Evolutionary conservation across 2,888 invertebrate genomes (phyloP), one percentile per base, ranked within the genome.

Genomic region (Endotricha flammealis): DNA sequence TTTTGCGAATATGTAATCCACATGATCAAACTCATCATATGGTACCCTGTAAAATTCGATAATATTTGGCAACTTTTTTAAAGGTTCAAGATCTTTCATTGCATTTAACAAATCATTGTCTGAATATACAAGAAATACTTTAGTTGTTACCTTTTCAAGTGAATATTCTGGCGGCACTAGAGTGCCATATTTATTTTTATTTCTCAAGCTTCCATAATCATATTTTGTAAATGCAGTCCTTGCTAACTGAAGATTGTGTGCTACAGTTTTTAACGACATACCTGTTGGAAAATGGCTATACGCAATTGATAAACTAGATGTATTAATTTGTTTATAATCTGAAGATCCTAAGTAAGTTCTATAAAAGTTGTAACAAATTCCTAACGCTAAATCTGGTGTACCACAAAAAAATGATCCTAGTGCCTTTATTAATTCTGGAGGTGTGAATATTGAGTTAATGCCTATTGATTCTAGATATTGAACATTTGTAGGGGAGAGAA

Each of bases 181-280:
- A 3, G 16, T 4, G 6, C 45, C 46, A 30, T 64, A 64, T 3
- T 36, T 25, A 23, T 34, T 16, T 27, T 29, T 2, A 35, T 68
- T 71, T 14, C 30, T 37, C 4, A 13, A 9, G 3, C 17, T 7
- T 4, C 60, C 61, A 20, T 55, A 46, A 14, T 68, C 60, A 34
- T 44, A 71, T 16, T 45, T 48, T n/a, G 42, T 36, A 33, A 70
- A 70, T 8, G 42, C 30, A 2, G 53, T 50, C 10, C 41, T 28
- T 3, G 55, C 29, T n/a, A 32, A 36, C 44, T 70, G 71, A 23
- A 46, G 43, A 31, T 53, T 64, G 39, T 68, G 71, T 11, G 52
- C 13, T 8, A 88, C 40, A 41, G 87, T 85, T 44, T 76, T 69
- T 0, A 66, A 57, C 1, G 88, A 83, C 0, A 79, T 63, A 0